phyloP scores from a whole-genome alignment of 1,140 invertebrate genomes.

The Chelonus insularis region DNA sequence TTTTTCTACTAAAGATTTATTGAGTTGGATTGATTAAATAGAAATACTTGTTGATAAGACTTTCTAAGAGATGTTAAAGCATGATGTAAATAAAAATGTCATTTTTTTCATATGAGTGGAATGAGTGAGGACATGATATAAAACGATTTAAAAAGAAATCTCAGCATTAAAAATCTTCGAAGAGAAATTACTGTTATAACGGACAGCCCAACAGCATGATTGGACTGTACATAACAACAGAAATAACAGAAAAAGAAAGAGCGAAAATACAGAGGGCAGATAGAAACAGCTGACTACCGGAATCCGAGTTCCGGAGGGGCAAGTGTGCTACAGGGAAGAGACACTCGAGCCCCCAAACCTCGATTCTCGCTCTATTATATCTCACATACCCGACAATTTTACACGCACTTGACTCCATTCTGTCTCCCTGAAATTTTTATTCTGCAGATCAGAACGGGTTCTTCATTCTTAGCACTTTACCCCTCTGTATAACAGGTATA shows the following conservation, averaged over 20 bases:
- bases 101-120: too few species aligned
- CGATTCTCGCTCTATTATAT: constrained; percentile 45
- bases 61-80: too few species aligned
- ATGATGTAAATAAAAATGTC: too few species aligned
- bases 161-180: too few species aligned
- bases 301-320: constrained; percentile 57
- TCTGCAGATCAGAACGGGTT: constrained; percentile 31
- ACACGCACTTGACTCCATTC: constrained; percentile 63
- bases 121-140: too few species aligned
- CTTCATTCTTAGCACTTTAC: constrained; percentile 7
- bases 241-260: constrained; percentile 9
- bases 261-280: constrained; percentile 30
- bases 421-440: constrained; percentile 36
- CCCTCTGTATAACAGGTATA: constrained; percentile 22
- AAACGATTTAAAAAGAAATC: too few species aligned
- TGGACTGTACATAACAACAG: constrained; percentile 10
- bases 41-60: too few species aligned
- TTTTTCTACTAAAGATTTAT: too few species aligned
- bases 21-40: too few species aligned
- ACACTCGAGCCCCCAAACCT: constrained; percentile 24
- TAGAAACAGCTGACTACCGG: constrained; percentile 59
- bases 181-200: too few species aligned
- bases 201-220: neutral
- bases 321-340: constrained; percentile 29
- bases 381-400: constrained; percentile 55